phyloP scores from a whole-genome alignment of 2,113 vertebrate species.

The Echinops telfairi region DNA sequence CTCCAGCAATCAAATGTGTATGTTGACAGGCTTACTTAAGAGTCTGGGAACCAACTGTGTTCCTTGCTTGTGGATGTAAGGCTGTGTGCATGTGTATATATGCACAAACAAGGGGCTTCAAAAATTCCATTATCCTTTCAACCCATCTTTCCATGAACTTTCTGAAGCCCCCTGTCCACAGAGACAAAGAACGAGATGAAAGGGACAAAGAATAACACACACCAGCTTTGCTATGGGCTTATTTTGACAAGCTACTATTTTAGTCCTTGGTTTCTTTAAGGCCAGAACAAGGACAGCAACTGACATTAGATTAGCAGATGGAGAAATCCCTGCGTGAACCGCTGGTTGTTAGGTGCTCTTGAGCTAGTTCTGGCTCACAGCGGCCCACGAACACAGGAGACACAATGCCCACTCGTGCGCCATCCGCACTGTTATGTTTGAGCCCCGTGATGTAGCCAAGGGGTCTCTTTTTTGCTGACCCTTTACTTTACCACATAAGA shows the following conservation, averaged over 20 bases:
- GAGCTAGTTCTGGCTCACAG: no score
- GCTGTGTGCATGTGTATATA: no score
- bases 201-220: neutral
- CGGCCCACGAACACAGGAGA: no score
- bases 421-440: no score
- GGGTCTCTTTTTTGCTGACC: no score
- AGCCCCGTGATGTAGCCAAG: no score
- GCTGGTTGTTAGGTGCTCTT: no score
- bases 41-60: neutral
- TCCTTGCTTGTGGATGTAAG: neutral
- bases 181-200: neutral
- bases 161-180: neutral
- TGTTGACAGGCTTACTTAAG: neutral
- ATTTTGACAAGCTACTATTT: conserved; percentile 65
- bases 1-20: neutral
- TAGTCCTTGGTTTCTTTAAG: conserved; percentile 54
- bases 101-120: no score
- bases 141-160: no score
- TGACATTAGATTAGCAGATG: conserved; percentile 63
- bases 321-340: conserved; percentile 12
- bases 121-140: no score
- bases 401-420: no score
- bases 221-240: conserved; percentile 51
- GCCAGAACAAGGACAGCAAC: neutral
- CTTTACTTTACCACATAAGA: no score